Percentiles rank a stretch among this genome's conserved stretches.
phyloP scores from a whole-genome alignment of 2,113 vertebrate genomes.

The Egretta garzetta region DNA sequence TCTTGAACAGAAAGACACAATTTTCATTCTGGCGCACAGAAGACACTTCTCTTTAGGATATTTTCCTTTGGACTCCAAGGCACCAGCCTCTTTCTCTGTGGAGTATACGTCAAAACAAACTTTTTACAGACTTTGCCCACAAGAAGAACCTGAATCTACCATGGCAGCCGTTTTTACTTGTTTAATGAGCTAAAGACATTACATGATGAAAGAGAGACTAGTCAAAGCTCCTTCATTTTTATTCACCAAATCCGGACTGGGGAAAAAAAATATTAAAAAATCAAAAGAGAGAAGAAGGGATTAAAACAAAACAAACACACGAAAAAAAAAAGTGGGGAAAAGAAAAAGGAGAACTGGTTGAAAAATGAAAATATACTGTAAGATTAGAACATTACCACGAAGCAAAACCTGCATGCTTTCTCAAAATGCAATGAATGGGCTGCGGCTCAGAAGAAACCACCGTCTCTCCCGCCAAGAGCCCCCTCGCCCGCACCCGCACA shows the following conservation, averaged over 20 bases:
- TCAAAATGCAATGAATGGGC: conserved; percentile 54
- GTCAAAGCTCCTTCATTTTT: conserved; percentile 70
- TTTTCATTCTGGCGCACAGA: conserved; percentile 65
- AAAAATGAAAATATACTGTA: conserved; percentile 46
- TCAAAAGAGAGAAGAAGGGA: not conserved
- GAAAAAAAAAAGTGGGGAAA: not conserved
- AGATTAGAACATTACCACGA: conserved; percentile 53
- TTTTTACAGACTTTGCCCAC: conserved; percentile 69
- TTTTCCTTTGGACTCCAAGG: conserved; percentile 72
- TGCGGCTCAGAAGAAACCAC: conserved; percentile 47
- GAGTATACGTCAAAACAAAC: conserved; percentile 72
- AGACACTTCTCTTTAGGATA: conserved; percentile 76
- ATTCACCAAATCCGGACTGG: conserved; percentile 69
- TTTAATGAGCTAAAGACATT: conserved; percentile 78
- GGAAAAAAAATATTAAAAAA: not conserved
- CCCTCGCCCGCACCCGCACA: not conserved
- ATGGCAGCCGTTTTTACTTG: conserved; percentile 76
- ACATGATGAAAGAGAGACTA: conserved; percentile 71
- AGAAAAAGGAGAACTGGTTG: not conserved
- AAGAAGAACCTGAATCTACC: conserved; percentile 71
- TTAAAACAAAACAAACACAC: not conserved
- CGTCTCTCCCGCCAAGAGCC: not conserved
- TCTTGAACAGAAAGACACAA: conserved; percentile 65
- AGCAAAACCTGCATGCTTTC: conserved; percentile 72
- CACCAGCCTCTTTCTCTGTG: conserved; percentile 71